A percentile compares a stretch with the other conserved stretches of the same genome.
These are phyloP conservation scores for Hozukius guyotensis DNA, from an alignment of 2,797 vertebrate species.

Conservation along the genomic window DNA sequence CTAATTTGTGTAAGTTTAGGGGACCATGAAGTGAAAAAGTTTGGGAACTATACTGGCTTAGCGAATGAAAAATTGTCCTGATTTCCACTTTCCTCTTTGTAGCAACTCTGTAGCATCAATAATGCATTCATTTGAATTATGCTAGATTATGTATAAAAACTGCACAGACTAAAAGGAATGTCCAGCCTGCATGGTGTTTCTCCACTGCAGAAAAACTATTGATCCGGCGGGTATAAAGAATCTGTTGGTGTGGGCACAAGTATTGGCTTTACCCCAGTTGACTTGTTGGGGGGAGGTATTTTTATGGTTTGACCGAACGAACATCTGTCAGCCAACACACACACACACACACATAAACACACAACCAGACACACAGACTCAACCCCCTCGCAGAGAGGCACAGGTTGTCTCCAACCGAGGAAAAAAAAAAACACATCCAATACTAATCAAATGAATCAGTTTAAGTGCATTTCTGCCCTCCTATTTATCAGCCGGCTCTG, in stretches of 20 bases:
- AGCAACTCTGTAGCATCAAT: neutral
- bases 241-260: conserved; percentile 40
- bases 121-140: neutral
- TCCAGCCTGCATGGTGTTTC: neutral
- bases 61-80: neutral
- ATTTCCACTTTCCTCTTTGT: neutral
- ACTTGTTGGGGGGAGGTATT: conserved; percentile 60
- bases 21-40: too few relatives aligned
- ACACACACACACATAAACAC: conserved; percentile 12
- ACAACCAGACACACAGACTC: conserved; percentile 1
- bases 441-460: conserved; percentile 78
- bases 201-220: conserved; percentile 53
- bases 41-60: neutral
- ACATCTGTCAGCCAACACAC: conserved; percentile 46
- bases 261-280: conserved; percentile 64
- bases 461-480: conserved; percentile 70
- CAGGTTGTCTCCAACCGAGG: conserved; percentile 33
- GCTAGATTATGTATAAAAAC: conserved; percentile 15
- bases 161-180: conserved; percentile 11
- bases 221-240: conserved; percentile 59
- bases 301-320: conserved; percentile 57
- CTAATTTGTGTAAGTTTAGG: too few relatives aligned
- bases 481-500: conserved; percentile 69
- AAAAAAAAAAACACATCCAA: conserved; percentile 61
- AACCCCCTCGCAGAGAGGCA: neutral